These are phyloP conservation scores for Cisticola juncidis DNA, from an alignment of 2,113 vertebrate species.

Conservation along the genomic window DNA sequence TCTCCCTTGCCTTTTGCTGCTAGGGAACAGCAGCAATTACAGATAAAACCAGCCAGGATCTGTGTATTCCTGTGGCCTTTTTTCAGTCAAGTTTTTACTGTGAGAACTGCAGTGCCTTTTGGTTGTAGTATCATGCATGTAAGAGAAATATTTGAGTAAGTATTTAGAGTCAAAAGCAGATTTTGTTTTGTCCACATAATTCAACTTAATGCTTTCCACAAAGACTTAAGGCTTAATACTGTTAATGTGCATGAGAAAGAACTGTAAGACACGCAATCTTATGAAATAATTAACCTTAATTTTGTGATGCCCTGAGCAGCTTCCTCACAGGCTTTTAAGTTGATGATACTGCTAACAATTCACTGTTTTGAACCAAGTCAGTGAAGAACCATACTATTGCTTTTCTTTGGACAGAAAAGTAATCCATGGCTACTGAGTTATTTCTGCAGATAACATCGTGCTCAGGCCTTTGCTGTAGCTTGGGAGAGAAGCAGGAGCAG, in stretches of 20 bases:
- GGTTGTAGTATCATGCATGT: background rate
- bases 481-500: background rate
- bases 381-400: background rate
- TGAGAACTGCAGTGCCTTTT: background rate
- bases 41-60: background rate
- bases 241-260: background rate
- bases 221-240: background rate
- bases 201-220: background rate
- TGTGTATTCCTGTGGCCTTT: background rate
- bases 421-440: background rate
- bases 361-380: background rate
- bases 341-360: background rate
- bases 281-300: background rate
- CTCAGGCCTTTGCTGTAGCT: background rate
- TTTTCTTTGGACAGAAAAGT: background rate
- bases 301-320: background rate
- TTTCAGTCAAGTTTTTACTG: background rate
- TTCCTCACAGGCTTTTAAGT: background rate
- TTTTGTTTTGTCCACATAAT: background rate
- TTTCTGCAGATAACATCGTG: background rate
- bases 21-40: background rate
- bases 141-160: background rate
- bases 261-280: background rate
- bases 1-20: background rate
- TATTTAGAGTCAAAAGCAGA: background rate